These are phyloP conservation scores for Rhodophaea formosa DNA, from an alignment of 2,888 invertebrate species.

Conservation along the genomic window DNA sequence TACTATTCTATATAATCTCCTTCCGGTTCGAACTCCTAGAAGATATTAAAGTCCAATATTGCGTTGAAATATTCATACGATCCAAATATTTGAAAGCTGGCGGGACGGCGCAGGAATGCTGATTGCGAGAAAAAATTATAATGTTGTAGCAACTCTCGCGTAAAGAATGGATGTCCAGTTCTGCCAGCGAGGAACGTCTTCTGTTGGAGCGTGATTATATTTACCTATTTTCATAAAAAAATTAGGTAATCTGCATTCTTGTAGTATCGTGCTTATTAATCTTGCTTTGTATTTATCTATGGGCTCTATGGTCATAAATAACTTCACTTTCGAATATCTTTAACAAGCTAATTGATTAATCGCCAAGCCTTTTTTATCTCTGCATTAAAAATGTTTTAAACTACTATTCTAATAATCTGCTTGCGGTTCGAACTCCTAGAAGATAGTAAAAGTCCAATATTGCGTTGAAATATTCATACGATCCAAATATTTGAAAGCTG, in stretches of 20 bases:
- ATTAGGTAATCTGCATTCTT: constrained; percentile 1
- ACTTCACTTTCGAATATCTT: constrained; percentile 8
- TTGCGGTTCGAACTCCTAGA: background rate
- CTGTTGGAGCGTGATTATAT: no score
- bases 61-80: constrained; percentile 7
- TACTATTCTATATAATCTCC: background rate
- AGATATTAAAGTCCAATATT: background rate
- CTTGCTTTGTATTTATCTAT: background rate
- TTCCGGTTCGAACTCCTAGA: background rate
- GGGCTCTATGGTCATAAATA: background rate
- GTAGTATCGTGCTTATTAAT: background rate
- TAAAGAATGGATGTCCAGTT: constrained; percentile 5
- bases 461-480: constrained; percentile 5
- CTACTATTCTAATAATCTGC: background rate
- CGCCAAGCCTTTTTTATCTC: background rate
- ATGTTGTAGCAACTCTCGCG: background rate
- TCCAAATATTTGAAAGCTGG: background rate
- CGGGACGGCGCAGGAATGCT: background rate
- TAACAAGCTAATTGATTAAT: constrained; percentile 1
- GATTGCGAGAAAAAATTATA: constrained; percentile 1
- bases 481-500: constrained; percentile 1
- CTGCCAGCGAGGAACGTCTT: no score
- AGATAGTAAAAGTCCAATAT: constrained; percentile 3
- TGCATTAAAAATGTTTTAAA: background rate
- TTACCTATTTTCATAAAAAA: background rate